Base-by-base conservation (phyloP, 2,113 vertebrate genomes). In the Heterochromis multidens region DNA sequence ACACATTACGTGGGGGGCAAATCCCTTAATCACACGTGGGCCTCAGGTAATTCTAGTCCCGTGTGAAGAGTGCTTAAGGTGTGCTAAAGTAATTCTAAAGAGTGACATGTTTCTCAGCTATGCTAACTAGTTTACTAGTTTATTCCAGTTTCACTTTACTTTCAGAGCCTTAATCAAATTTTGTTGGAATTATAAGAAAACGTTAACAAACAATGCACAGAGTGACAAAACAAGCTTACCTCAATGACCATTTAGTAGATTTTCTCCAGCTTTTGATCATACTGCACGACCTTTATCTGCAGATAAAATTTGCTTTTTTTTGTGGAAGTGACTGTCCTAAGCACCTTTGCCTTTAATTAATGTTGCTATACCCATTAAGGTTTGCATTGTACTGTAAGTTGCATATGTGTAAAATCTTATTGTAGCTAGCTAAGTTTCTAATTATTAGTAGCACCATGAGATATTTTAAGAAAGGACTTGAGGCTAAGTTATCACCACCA, bases 41-140 rank as follows among this genome's bases (percentile, higher is more conserved):
- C 56, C 57, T 63, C 61, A 54, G 67, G 83, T 91, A 84, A 88
- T 86, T 90, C 77, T 85, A 87, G 76, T 83, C 60, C 29, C 3
- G 16, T 81, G 88, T 37, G 57, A 87, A 81, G 33, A 74, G 59
- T 56, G 77, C 8, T 87, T 84, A 79, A 81, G 72, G 37, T 82
- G 85, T 29, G 46, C 49, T 56, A 70, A 63, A 29, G 58, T 87
- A 62, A 82, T 86, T 83, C 57, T 56, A 79, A 81, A 60, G 82
- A 87, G 40, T 90, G 74, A 65, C 59, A 54, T 54, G 40, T 83
- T 54, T 62, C 83, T 63, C 8, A 58, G 79, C 58, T 82, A 35
- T 65, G 33, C 52, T 82, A 85, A 74, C 35, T 81, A 21, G 49
- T 67, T 77, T 56, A 57, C 79, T 81, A 21, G 49, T 67, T 77